Percentiles rank a stretch among this genome's conserved stretches.
phyloP scores from a whole-genome alignment of 2,888 invertebrate genomes.

The Villa cingulata region DNA sequence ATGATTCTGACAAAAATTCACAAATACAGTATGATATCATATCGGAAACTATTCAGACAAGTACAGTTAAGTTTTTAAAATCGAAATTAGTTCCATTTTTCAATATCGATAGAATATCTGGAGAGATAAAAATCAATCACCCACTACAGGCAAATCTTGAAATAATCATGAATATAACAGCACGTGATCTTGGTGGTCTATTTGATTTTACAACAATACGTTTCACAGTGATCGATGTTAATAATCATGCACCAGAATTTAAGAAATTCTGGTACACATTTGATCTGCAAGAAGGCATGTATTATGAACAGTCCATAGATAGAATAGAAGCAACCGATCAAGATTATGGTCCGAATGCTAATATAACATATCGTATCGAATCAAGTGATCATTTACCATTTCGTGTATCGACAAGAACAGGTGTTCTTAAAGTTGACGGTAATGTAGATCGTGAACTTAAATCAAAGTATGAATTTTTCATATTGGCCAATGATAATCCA shows the following conservation, averaged over 20 bases:
- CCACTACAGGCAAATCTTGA: constrained; percentile 60
- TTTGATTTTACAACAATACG: constrained; percentile 55
- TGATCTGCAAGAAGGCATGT: constrained; percentile 65
- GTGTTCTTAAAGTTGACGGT: constrained; percentile 58
- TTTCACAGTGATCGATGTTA: constrained; percentile 63
- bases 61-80: background rate
- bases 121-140: constrained; percentile 59
- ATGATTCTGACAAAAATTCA: constrained; percentile 56
- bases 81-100: constrained; percentile 42
- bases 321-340: constrained; percentile 63
- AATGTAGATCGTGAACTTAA: constrained; percentile 61
- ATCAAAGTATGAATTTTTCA: constrained; percentile 55
- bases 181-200: constrained; percentile 60
- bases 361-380: constrained; percentile 56
- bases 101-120: constrained; percentile 59
- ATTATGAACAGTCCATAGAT: constrained; percentile 56
- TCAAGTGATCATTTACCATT: constrained; percentile 48
- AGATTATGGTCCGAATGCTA: constrained; percentile 68
- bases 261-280: constrained; percentile 72
- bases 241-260: constrained; percentile 73
- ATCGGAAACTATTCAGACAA: constrained; percentile 50
- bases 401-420: constrained; percentile 51
- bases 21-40: constrained; percentile 56
- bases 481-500: constrained; percentile 63
- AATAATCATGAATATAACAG: constrained; percentile 60